Evolutionary conservation across 2,888 invertebrate genomes (phyloP), one percentile per base, ranked within the genome.

Genomic region (Euzophera pinguis): DNA sequence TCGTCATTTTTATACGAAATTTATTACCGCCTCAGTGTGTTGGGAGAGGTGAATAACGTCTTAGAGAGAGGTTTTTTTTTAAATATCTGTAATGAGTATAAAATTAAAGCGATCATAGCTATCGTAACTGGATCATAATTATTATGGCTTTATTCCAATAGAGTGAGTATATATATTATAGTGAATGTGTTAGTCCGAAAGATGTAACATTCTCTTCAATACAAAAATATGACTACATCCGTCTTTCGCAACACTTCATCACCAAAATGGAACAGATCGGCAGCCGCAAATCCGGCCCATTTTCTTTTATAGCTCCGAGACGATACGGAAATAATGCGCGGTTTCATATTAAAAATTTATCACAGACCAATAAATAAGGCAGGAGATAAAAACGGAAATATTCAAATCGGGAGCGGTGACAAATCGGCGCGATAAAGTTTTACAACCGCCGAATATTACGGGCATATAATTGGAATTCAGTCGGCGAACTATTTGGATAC

Each of bases 391-490:
- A 43, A 51, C 37, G 43, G 17, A 29, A 63, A 64, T 66, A 71
- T 69, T 69, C 66, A 67, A 67, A 71, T 68, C 62, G 63, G 62
- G 55, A 58, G 63, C 66, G 69, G 59, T 69, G 75, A 78, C 73
- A 72, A 73, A 77, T 74, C 59, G 71, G 61, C 52, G 54, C 69
- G 69, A 75, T 75, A 74, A 70, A 73, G 65, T 71, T 69, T 73
- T 67, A 69, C 72, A 71, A 63, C 70, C 62, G 54, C 54, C 52
- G 43, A 61, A 67, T 61, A 62, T 64, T 61, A 63, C 58, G 60
- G 59, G 62, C 61, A 63, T 69, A 59, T 58, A 64, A 69, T 67
- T 66, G 64, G 60, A 59, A 64, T 61, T 62, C 63, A 55, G 63
- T 58, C 59, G 54, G 59, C 62, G 63, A 66, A 66, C 67, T 65